Conservation (phyloP, 2,797 vertebrate genomes). For the Lagocephalus sceleratus region DNA sequence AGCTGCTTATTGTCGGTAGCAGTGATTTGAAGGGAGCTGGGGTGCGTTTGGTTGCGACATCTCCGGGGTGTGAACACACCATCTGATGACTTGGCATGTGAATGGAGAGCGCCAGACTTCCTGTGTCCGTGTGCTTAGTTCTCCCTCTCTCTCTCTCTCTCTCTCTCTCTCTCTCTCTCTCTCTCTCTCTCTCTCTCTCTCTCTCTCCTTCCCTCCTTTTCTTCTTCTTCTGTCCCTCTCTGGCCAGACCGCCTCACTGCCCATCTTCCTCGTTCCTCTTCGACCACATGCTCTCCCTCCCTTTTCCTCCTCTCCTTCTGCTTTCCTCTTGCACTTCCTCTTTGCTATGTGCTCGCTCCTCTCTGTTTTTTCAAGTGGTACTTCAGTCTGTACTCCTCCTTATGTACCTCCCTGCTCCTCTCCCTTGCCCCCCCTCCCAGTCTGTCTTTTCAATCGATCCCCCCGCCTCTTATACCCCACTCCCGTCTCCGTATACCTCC, state of each 20-base stretch:
- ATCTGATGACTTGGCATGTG: slow-evolving; percentile 72
- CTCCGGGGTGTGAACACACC: slow-evolving; percentile 67
- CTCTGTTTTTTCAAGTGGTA: slow-evolving; percentile 56
- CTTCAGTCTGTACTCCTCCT: slow-evolving; percentile 50
- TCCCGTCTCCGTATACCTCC: slow-evolving; percentile 53
- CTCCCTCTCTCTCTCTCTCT: slow-evolving; percentile 10
- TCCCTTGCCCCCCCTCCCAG: slow-evolving; percentile 21
- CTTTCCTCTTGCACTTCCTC: slow-evolving; percentile 64
- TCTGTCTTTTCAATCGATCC: slow-evolving; percentile 54
- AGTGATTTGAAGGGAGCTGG: slow-evolving; percentile 62
- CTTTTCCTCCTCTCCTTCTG: slow-evolving; percentile 54
- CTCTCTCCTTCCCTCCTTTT: slow-evolving; percentile 15
- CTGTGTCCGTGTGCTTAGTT: slow-evolving; percentile 59
- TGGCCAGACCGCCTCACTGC: slow-evolving; percentile 30
- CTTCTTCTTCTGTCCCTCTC: slow-evolving; percentile 39
- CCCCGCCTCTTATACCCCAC: slow-evolving; percentile 51
- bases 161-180: slow-evolving; percentile 29
- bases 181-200: slow-evolving; percentile 16
- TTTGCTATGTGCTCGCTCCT: slow-evolving; percentile 49
- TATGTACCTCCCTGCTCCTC: slow-evolving; percentile 26
- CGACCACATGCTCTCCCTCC: slow-evolving; percentile 39
- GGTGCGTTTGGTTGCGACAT: slow-evolving; percentile 66
- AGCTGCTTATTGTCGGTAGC: slow-evolving; percentile 72
- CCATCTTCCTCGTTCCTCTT: slow-evolving; percentile 31
- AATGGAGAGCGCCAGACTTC: slow-evolving; percentile 66